Evolutionary conservation across 2,113 vertebrate species (phyloP).

Genomic region (Eurystomus gularis): DNA sequence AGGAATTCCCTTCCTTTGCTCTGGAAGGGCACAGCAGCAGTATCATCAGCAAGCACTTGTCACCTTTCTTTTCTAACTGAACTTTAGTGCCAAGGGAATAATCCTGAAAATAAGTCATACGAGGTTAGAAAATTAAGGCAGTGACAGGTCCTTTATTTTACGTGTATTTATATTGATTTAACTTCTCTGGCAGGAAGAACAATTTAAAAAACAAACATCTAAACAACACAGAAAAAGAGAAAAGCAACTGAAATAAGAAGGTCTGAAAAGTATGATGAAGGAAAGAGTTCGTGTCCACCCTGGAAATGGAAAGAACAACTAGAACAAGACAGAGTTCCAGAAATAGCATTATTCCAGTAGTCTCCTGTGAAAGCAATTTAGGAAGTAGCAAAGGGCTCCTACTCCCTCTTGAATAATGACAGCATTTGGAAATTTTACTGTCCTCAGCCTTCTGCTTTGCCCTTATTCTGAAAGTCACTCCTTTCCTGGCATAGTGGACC

Average conservation of each 20-base stretch:
- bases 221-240: background rate
- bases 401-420: background rate
- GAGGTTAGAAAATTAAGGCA: background rate
- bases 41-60: background rate
- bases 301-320: background rate
- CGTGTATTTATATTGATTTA: background rate
- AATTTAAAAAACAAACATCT: background rate
- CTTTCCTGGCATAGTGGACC: background rate
- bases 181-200: constrained; percentile 8
- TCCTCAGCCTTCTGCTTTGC: background rate
- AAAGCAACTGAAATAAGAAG: background rate
- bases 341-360: background rate
- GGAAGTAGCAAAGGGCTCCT: background rate
- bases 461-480: background rate
- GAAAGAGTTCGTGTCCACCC: background rate
- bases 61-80: background rate
- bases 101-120: background rate
- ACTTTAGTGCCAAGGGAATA: background rate
- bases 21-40: background rate
- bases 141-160: background rate
- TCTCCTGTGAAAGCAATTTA: background rate
- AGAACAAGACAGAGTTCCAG: background rate
- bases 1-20: background rate
- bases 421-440: background rate
- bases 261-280: background rate